Conservation (phyloP, 2,113 vertebrate genomes). For the Brienomyrus longianalis region DNA sequence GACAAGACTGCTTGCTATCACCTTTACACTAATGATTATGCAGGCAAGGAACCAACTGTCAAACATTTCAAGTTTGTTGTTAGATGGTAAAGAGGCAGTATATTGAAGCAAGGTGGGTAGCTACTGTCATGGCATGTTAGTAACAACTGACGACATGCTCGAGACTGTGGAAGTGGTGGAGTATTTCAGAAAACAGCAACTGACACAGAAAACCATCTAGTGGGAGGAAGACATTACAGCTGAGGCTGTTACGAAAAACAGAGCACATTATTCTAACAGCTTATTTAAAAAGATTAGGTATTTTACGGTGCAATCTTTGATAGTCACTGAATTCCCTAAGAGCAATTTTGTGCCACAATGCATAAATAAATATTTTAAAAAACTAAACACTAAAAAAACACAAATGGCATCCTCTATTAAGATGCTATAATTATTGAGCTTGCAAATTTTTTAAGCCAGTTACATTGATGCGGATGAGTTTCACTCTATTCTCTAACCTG, state of each 20-base stretch:
- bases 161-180: background rate
- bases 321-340: background rate
- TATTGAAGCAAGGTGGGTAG: background rate
- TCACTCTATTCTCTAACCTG: background rate
- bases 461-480: background rate
- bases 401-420: background rate
- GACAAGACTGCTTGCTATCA: background rate
- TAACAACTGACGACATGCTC: background rate
- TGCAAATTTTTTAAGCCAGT: background rate
- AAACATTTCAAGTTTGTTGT: background rate
- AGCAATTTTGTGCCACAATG: background rate
- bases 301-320: background rate
- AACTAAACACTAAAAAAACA: background rate
- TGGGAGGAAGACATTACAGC: background rate
- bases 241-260: background rate
- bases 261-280: background rate
- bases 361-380: background rate
- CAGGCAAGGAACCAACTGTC: background rate
- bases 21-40: constrained; percentile 1
- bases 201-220: background rate
- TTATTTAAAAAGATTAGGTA: background rate
- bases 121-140: background rate
- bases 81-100: background rate
- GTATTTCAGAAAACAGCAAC: background rate
- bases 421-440: background rate